phyloP scores from a whole-genome alignment of 2,113 vertebrate genomes.

The Perca schrenkii region DNA sequence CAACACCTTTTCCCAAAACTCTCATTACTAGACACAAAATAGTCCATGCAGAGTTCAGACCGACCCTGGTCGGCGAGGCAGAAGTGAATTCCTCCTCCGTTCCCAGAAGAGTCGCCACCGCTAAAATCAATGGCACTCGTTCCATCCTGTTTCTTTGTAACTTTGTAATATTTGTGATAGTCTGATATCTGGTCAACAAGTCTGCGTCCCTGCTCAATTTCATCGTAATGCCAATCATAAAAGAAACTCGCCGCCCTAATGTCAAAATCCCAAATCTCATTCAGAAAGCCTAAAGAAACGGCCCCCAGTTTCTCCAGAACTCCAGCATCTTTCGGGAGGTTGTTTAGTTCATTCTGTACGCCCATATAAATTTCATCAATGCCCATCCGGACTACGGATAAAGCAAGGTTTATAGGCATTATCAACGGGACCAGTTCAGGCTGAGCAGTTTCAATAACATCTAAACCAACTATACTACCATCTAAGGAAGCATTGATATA shows the following conservation, averaged over 20 bases:
- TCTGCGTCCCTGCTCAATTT: constrained; percentile 62
- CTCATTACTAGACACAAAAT: constrained; percentile 55
- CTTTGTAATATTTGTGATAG: constrained; percentile 49
- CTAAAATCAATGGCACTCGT: constrained; percentile 51
- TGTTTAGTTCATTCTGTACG: constrained; percentile 41
- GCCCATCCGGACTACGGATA: constrained; percentile 50
- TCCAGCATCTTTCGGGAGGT: constrained; percentile 50
- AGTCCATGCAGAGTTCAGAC: constrained; percentile 63
- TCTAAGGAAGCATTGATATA: constrained; percentile 39
- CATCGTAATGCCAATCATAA: constrained; percentile 29
- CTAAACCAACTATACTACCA: fast-evolving
- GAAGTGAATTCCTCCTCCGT: constrained; percentile 65
- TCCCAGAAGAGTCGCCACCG: constrained; percentile 51
- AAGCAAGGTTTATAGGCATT: constrained; percentile 11
- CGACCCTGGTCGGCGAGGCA: constrained; percentile 49
- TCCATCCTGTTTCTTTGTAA: constrained; percentile 17
- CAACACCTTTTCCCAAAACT: constrained; percentile 31
- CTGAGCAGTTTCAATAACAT: constrained; percentile 15
- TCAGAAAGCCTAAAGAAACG: not conserved
- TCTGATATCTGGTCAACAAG: constrained; percentile 64
- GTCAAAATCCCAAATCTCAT: not conserved
- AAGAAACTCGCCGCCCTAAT: constrained; percentile 23
- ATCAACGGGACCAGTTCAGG: constrained; percentile 58
- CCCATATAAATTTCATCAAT: constrained; percentile 57
- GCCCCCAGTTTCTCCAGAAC: constrained; percentile 32